These are phyloP conservation scores for Drosophila quadrilineata DNA, from an alignment of 1,140 invertebrate genomes.

Conservation along the genomic window DNA sequence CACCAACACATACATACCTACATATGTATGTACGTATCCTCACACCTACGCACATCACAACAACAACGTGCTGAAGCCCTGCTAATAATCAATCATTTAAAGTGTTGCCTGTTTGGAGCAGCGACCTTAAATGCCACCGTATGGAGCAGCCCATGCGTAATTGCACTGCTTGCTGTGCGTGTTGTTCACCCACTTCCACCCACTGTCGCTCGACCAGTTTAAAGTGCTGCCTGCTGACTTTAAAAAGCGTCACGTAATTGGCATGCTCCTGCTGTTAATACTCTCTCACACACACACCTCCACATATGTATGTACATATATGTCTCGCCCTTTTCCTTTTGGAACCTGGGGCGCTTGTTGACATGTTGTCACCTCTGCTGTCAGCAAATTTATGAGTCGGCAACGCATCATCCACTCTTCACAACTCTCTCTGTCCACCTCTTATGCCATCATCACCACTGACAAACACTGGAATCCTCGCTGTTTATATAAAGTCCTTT, in stretches of 20 bases:
- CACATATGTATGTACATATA: neutral
- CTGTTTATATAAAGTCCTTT: constrained; percentile 17
- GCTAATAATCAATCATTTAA: constrained; percentile 55
- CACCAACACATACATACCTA: constrained; percentile 4
- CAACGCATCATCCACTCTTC: constrained; percentile 16
- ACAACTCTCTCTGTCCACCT: neutral
- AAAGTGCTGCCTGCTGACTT: constrained; percentile 35
- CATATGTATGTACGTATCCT: neutral
- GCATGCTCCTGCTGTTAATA: constrained; percentile 33
- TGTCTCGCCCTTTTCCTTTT: neutral
- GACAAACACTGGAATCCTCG: too few relatives aligned
- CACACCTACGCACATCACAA: neutral
- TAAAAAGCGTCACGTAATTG: constrained; percentile 54
- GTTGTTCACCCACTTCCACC: neutral
- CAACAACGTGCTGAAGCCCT: neutral
- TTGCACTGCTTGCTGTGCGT: too few relatives aligned
- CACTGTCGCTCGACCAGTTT: constrained; percentile 15
- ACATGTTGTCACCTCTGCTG: constrained; percentile 75
- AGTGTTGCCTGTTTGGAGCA: constrained; percentile 27
- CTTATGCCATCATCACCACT: too few relatives aligned
- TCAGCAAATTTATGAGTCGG: constrained; percentile 68
- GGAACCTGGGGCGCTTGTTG: constrained; percentile 66
- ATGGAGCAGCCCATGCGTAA: too few relatives aligned
- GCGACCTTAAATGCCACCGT: too few relatives aligned
- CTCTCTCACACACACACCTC: neutral